Base-by-base conservation (phyloP, 2,797 vertebrate species). In the Falco columbarius region DNA sequence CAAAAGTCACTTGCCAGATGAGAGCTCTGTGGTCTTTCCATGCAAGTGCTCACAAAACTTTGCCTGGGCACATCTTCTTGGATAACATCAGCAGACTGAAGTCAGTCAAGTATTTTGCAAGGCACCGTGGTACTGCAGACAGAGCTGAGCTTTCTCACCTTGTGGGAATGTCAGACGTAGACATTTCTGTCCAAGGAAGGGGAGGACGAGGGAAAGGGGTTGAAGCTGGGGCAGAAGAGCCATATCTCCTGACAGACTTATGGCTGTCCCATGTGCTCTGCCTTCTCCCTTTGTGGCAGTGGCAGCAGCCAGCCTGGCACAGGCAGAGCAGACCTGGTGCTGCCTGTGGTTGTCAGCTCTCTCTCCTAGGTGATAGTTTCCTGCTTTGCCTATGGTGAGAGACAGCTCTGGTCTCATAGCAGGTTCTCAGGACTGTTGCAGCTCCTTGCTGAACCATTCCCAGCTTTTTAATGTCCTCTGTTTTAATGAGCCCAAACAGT, bases 201-300 rank as follows among this genome's bases (percentile, higher is more conserved):
- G 12, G 9, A 74, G 30, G 22, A 59, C 17, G 21, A 56, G 29
- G 17, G 17, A 32, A 62, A 87, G 17, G 8, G 12, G 6, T 20
- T 71, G 36, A 81, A 52, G 22, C 7, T 55, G 26, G 58, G 23
- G 15, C 34, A 44, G 40, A n/a, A 65, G 12, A 49, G 40, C n/a
- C 0, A 6, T 15, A 65, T 6, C n/a, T 89, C 12, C 58, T 34
- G 36, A 32, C 32, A 34, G 21, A 7, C 14, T 58, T 17, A 9
- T 0, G 1, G 51, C 51, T 68, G 22, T 86, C 38, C 54, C 27
- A 30, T 7, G 0, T 38, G 24, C 8, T 12, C 18, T 89, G 34
- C 20, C 19, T 46, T 47, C 36, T 56, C 13, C 24, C 18, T 17
- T 30, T 4, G 26, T 13, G 30, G 23, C 52, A 52, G 17, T 18